Percentiles rank a stretch among this genome's conserved stretches.
Evolutionary conservation across 2,113 vertebrate species (phyloP).

Genomic region (Pelodiscus sinensis): DNA sequence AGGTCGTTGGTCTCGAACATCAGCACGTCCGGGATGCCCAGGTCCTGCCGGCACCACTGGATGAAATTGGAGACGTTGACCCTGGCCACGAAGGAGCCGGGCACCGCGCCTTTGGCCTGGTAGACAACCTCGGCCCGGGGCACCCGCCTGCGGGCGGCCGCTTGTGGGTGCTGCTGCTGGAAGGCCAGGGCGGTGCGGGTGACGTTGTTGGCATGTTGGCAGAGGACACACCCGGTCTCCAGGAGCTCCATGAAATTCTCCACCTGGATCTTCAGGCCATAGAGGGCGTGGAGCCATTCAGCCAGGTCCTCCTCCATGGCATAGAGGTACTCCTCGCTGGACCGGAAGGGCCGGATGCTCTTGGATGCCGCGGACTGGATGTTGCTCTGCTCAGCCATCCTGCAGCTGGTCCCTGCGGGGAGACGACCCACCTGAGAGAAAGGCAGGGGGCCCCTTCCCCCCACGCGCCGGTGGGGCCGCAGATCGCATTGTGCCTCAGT

Average conservation of each 20-base stretch:
- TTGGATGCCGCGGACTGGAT: slow-evolving; percentile 83
- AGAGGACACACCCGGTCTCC: slow-evolving; percentile 80
- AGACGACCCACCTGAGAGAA: not conserved
- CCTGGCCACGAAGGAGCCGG: slow-evolving; percentile 91
- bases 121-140: slow-evolving; percentile 88
- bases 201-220: slow-evolving; percentile 84
- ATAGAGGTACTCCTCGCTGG: slow-evolving; percentile 85
- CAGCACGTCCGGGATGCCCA: slow-evolving; percentile 94
- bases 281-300: slow-evolving; percentile 84
- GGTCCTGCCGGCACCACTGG: slow-evolving; percentile 92
- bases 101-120: slow-evolving; percentile 85
- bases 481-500: too few species aligned
- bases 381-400: slow-evolving; percentile 79
- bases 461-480: too few species aligned
- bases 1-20: slow-evolving; percentile 99
- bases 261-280: slow-evolving; percentile 78
- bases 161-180: slow-evolving; percentile 80
- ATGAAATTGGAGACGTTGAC: slow-evolving; percentile 98
- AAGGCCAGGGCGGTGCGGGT: slow-evolving; percentile 73
- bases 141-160: slow-evolving; percentile 73
- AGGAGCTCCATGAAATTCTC: slow-evolving; percentile 80
- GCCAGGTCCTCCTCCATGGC: slow-evolving; percentile 88
- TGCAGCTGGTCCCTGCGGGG: not conserved
- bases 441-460: too few species aligned
- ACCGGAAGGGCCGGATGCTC: slow-evolving; percentile 84